Conservation (phyloP, 1,140 invertebrate genomes). For the Drosophila pachea region DNA sequence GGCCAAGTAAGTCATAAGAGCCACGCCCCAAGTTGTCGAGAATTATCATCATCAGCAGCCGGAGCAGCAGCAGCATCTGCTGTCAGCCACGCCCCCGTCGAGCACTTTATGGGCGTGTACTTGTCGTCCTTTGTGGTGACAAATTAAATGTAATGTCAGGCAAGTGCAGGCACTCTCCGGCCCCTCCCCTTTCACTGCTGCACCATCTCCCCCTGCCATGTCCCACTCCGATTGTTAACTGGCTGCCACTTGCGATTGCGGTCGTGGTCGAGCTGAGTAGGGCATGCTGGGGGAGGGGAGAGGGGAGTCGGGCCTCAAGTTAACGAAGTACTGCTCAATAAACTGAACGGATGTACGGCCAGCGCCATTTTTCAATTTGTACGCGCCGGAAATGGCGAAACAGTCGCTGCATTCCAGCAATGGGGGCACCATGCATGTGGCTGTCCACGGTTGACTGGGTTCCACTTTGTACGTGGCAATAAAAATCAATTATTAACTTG, state of each 20-base stretch:
- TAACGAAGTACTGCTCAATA: constrained; percentile 65
- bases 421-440: too few species aligned
- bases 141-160: constrained; percentile 60
- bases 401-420: too few species aligned
- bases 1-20: constrained; percentile 36
- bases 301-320: constrained; percentile 31
- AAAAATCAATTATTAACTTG: too few species aligned
- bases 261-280: too few species aligned
- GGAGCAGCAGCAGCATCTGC: background rate
- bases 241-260: constrained; percentile 4
- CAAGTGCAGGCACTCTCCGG: constrained; percentile 13
- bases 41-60: constrained; percentile 29
- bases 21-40: constrained; percentile 17
- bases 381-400: constrained; percentile 62
- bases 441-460: background rate
- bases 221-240: constrained; percentile 4
- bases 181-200: too few species aligned
- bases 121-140: constrained; percentile 39
- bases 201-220: background rate
- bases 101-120: constrained; percentile 24
- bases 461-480: background rate
- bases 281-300: too few species aligned
- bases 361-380: constrained; percentile 71
- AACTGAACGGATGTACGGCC: constrained; percentile 64
- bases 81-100: constrained; percentile 43